Evolutionary conservation across 2,113 vertebrate species (phyloP).

Genomic region (Rhizomys pruinosus): DNA sequence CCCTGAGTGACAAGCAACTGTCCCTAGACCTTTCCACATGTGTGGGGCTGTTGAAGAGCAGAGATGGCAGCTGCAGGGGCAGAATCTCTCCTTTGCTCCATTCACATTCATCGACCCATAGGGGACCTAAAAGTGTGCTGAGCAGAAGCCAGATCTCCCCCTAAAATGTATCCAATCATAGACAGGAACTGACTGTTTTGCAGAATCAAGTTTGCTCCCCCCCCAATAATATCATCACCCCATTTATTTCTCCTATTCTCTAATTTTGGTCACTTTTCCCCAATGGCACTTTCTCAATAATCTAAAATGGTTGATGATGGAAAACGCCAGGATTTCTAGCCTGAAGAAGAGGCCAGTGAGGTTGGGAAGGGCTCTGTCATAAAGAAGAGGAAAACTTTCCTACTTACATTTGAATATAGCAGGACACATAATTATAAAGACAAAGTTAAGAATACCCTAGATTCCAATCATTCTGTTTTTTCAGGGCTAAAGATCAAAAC

Average conservation of each 20-base stretch:
- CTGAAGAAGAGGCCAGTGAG: not conserved
- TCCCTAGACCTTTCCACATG: not conserved
- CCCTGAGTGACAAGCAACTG: not conserved
- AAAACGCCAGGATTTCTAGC: not conserved
- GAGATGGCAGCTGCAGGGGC: not conserved
- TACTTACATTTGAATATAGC: not conserved
- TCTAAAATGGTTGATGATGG: not conserved
- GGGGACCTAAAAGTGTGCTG: not conserved
- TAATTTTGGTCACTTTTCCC: not conserved
- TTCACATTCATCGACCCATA: not conserved
- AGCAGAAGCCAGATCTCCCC: not conserved
- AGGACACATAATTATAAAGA: not conserved
- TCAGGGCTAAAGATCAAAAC: not conserved
- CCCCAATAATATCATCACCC: not conserved
- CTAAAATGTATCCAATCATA: not conserved
- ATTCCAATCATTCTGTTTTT: not conserved
- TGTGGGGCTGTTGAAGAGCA: rapidly evolving
- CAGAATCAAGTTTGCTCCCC: not conserved
- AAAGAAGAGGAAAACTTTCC: not conserved
- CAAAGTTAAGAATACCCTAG: not conserved
- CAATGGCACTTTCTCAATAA: not conserved
- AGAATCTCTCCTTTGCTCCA: not conserved
- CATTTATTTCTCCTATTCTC: not conserved
- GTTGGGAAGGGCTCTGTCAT: not conserved
- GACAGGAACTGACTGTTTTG: not conserved